Evolutionary conservation across 2,113 vertebrate genomes (phyloP).

Genomic region (Laticauda laticaudata): DNA sequence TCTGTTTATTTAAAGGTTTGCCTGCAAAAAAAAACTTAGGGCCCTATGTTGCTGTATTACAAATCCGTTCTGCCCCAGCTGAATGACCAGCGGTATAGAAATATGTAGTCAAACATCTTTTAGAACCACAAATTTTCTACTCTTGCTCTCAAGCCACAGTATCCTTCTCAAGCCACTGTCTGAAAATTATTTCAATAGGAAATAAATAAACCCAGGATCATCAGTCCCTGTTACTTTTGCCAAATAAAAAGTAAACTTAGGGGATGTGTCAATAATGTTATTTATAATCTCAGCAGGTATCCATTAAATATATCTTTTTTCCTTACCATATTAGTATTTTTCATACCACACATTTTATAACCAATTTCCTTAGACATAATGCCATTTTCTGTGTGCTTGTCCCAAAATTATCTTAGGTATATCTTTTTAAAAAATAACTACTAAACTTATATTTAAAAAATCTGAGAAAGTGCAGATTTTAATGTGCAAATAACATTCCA

Average conservation of each 20-base stretch:
- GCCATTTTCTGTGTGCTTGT: neutral
- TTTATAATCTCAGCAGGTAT: neutral
- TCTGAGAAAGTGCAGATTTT: neutral
- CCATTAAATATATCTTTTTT: neutral
- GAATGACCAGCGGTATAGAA: neutral
- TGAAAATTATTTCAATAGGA: neutral
- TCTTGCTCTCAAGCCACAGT: neutral
- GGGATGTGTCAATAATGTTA: neutral
- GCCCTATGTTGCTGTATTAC: neutral
- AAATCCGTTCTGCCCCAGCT: neutral
- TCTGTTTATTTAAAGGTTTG: neutral
- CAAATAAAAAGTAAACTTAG: neutral
- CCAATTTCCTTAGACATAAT: neutral
- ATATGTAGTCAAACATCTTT: neutral
- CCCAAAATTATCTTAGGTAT: neutral
- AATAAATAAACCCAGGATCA: neutral
- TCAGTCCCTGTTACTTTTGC: neutral
- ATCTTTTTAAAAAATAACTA: neutral
- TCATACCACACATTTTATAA: neutral
- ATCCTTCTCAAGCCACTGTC: neutral
- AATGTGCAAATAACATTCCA: neutral
- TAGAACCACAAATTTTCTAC: neutral
- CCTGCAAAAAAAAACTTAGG: neutral
- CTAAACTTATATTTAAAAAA: neutral
- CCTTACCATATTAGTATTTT: neutral